These are phyloP conservation scores for Epinephelus lanceolatus DNA, from an alignment of 2,113 vertebrate species.

Conservation along the genomic window DNA sequence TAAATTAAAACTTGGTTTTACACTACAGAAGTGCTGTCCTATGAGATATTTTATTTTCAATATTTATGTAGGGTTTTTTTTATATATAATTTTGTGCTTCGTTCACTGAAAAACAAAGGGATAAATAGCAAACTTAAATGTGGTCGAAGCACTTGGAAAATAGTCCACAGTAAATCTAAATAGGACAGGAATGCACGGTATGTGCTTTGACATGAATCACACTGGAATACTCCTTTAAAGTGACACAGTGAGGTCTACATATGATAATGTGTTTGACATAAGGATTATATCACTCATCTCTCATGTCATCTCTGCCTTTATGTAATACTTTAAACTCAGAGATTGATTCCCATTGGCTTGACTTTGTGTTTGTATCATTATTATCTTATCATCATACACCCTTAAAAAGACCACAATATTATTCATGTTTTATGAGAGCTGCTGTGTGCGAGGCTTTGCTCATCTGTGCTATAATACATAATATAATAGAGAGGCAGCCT, in stretches of 20 bases:
- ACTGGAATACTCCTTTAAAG: slow-evolving; percentile 2
- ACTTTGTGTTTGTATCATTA: slow-evolving; percentile 25
- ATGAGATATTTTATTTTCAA: not conserved
- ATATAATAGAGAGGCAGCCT: slow-evolving; percentile 23
- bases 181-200: not conserved
- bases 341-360: not conserved
- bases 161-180: not conserved
- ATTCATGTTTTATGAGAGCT: slow-evolving; percentile 37
- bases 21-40: not conserved
- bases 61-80: not conserved
- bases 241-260: not conserved
- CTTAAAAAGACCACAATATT: slow-evolving; percentile 16
- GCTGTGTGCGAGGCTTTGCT: slow-evolving; percentile 18
- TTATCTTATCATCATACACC: slow-evolving; percentile 5
- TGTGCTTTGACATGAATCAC: not conserved
- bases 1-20: not conserved
- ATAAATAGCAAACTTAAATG: not conserved
- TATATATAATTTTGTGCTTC: not conserved
- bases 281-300: slow-evolving; percentile 7
- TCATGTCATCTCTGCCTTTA: slow-evolving; percentile 3
- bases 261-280: not conserved
- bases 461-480: slow-evolving; percentile 12
- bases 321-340: slow-evolving; percentile 23
- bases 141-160: not conserved
- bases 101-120: not conserved